Conservation (phyloP, 2,888 invertebrate genomes). For the Plebejus anna region DNA sequence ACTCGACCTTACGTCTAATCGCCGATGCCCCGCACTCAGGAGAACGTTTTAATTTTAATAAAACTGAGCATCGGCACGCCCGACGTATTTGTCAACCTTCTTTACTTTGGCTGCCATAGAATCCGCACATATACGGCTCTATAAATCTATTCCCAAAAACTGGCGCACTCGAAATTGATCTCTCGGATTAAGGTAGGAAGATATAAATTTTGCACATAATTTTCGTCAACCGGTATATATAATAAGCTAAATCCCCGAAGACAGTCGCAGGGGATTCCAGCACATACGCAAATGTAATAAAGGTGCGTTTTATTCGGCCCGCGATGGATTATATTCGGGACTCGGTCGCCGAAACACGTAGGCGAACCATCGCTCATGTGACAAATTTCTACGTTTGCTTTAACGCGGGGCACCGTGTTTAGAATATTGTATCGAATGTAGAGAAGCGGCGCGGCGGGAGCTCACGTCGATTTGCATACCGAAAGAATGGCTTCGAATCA, state of each 20-base stretch:
- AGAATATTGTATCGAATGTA: slow-evolving; percentile 71
- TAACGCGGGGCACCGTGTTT: slow-evolving; percentile 75
- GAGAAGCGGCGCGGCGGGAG: slow-evolving; percentile 49
- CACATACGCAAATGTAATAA: slow-evolving; percentile 77
- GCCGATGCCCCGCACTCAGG: slow-evolving; percentile 63
- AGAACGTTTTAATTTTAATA: slow-evolving; percentile 77
- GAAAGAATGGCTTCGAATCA: slow-evolving; percentile 47
- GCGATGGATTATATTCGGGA: slow-evolving; percentile 74
- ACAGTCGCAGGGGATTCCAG: slow-evolving; percentile 67
- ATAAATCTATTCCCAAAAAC: slow-evolving; percentile 50
- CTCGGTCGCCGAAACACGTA: slow-evolving; percentile 76
- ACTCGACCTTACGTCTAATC: slow-evolving; percentile 65
- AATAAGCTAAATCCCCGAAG: slow-evolving; percentile 67
- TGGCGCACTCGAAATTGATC: slow-evolving; percentile 60
- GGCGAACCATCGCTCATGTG: slow-evolving; percentile 80
- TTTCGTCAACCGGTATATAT: slow-evolving; percentile 58
- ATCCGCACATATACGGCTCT: slow-evolving; percentile 72
- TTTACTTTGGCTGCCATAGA: slow-evolving; percentile 76
- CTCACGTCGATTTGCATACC: slow-evolving; percentile 72
- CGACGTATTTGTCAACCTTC: slow-evolving; percentile 79
- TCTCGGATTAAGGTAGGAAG: slow-evolving; percentile 68
- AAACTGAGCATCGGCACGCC: slow-evolving; percentile 77
- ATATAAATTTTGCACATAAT: slow-evolving; percentile 72
- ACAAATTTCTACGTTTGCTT: slow-evolving; percentile 80
- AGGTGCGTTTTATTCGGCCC: slow-evolving; percentile 77